Evolutionary conservation across 1,140 invertebrate species (phyloP), one percentile per base, ranked within the genome.

Genomic region (Drosophila ananassae): DNA sequence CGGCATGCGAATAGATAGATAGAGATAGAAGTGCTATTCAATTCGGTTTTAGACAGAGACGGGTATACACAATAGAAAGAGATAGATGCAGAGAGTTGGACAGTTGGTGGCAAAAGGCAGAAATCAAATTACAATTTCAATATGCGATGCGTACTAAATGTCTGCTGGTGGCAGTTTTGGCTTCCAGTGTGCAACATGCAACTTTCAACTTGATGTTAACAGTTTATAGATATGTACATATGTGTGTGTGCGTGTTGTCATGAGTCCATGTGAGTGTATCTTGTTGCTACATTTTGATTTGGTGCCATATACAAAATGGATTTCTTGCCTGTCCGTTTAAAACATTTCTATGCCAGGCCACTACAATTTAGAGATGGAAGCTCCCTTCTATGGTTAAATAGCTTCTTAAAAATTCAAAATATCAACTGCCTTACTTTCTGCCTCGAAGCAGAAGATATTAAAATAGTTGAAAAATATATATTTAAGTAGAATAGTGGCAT

Each of bases 91-190:
- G 73, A 61, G 57, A 77, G 61, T 67, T 77, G 77, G 73, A 87
- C 74, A 75, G 82, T 81, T 74, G 77, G 72, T 74, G 82, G 74
- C 82, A 87, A 78, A 87, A 68, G 71, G 75, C 82, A 87, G 83
- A 87, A 87, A 87, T 87, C 82, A 87, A 87, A 87, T 87, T 89
- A 89, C 82, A 87, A 89, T 87, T 87, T 87, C 82, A 87, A 87
- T 87, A 89, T 87, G 82, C 83, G 68, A 76, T 82, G 83, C 83
- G 82, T 89, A 83, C 83, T 74, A 79, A 87, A 79, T 87, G 82
- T 87, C 78, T 87, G 82, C 61, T 82, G 69, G 74, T 85, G 82
- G 73, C 78, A 87, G 69, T 61, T 82, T 75, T 87, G 69, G 74
- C 69, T 87, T 78, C 87, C 82, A 68, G 67, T 87, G 82, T 87